These are phyloP conservation scores for Lepidocyrtinus sp. DNA, from an alignment of 2,888 invertebrate species.

Conservation along the genomic window DNA sequence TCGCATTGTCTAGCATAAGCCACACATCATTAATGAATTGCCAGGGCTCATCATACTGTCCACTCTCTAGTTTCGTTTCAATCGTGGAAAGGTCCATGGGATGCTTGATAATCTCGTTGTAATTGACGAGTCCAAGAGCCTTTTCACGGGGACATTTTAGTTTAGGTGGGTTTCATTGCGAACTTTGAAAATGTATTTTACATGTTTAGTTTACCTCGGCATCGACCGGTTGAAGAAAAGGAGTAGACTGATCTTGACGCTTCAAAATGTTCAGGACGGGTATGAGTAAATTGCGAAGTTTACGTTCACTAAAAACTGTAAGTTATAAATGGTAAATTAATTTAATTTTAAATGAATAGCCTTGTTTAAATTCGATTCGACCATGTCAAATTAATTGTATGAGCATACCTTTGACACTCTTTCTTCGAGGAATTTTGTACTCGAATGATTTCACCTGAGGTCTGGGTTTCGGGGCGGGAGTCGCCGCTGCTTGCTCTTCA, in stretches of 20 bases:
- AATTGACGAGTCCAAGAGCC: slow-evolving; percentile 74
- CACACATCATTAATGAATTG: slow-evolving; percentile 99
- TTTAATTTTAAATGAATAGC: background rate
- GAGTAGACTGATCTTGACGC: slow-evolving; percentile 77
- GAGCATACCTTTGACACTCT: slow-evolving; percentile 31
- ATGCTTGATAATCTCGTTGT: slow-evolving; percentile 95
- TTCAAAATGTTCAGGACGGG: slow-evolving; percentile 95
- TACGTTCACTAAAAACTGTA: slow-evolving; percentile 90
- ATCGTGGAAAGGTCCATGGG: slow-evolving; percentile 98
- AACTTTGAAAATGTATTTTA: background rate
- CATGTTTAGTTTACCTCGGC: slow-evolving; percentile 33
- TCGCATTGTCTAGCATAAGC: slow-evolving; percentile 99
- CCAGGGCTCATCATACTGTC: slow-evolving; percentile 97
- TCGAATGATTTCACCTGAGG: slow-evolving; percentile 32
- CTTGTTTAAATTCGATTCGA: background rate
- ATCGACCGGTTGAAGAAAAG: slow-evolving; percentile 49
- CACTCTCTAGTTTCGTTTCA: slow-evolving; percentile 90
- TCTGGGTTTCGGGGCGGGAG: slow-evolving; percentile 8
- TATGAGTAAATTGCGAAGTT: slow-evolving; percentile 90
- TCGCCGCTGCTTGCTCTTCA: slow-evolving; percentile 1
- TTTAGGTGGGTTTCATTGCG: too few relatives aligned
- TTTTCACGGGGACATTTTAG: too few relatives aligned
- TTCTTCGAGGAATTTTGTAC: slow-evolving; percentile 40
- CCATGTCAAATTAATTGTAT: too few relatives aligned
- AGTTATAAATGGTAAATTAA: slow-evolving; percentile 63